These are phyloP conservation scores for Hyalella azteca DNA, from an alignment of 2,888 invertebrate genomes.

Conservation along the genomic window DNA sequence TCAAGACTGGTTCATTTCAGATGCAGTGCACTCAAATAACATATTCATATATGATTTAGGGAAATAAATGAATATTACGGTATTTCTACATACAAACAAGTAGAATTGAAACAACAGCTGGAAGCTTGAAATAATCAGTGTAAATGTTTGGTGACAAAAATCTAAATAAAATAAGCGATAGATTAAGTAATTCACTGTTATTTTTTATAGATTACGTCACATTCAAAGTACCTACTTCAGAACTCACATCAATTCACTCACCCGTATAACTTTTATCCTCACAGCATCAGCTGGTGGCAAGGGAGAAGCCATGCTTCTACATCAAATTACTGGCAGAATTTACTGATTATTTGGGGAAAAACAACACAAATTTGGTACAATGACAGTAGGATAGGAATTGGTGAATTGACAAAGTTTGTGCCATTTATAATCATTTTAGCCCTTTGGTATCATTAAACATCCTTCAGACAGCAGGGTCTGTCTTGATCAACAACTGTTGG, in stretches of 20 bases:
- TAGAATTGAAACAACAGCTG: not conserved
- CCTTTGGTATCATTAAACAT: no score
- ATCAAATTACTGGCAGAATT: no score
- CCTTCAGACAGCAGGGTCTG: no score
- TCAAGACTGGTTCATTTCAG: not conserved
- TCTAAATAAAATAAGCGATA: no score
- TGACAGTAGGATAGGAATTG: no score
- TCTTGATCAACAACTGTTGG: no score
- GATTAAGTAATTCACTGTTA: no score
- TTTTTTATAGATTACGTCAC: not conserved
- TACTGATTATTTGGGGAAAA: no score
- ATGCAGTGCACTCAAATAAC: not conserved
- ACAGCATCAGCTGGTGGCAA: conserved; percentile 51
- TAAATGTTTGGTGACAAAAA: not conserved
- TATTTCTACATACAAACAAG: not conserved
- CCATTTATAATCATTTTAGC: no score
- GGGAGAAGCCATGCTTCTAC: conserved; percentile 22
- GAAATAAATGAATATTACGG: not conserved
- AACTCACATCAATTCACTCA: not conserved
- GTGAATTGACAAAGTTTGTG: no score
- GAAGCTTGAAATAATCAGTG: not conserved
- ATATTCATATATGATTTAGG: not conserved
- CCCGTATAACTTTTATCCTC: conserved; percentile 54
- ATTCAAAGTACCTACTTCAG: not conserved
- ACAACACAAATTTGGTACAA: no score